Percentiles rank a stretch among this genome's conserved stretches.
These are phyloP conservation scores for Octopus bimaculoides DNA, from an alignment of 1,140 invertebrate genomes.

Conservation along the genomic window DNA sequence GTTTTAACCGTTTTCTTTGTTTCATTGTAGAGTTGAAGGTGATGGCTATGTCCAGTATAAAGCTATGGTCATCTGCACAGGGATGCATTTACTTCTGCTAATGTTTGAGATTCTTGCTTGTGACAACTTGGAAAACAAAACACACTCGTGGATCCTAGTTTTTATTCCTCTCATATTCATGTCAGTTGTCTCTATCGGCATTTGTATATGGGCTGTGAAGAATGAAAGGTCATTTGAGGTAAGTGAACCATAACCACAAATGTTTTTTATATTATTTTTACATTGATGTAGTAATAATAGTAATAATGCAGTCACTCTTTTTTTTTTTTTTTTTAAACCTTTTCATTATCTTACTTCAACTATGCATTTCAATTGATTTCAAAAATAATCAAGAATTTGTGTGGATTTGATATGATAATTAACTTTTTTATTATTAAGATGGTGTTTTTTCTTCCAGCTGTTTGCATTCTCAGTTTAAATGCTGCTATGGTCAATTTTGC, in stretches of 20 bases:
- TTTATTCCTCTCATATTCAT: constrained; percentile 96
- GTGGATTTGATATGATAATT: no score
- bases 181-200: constrained; percentile 91
- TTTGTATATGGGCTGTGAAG: constrained; percentile 97
- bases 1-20: neutral
- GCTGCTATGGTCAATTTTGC: no score
- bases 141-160: constrained; percentile 82
- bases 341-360: no score
- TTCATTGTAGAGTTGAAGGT: constrained; percentile 74
- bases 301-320: no score
- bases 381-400: no score
- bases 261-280: no score
- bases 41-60: constrained; percentile 96
- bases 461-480: no score
- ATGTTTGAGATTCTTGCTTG: constrained; percentile 96
- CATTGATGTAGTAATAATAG: no score
- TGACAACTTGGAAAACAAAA: constrained; percentile 84
- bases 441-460: no score
- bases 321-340: no score
- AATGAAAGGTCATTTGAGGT: constrained; percentile 95
- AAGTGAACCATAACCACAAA: constrained; percentile 32
- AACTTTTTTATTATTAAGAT: no score
- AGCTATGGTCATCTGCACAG: constrained; percentile 92
- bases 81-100: constrained; percentile 86
- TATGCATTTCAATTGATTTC: no score